Percentiles rank a stretch among this genome's conserved stretches.
phyloP scores from a whole-genome alignment of 2,888 invertebrate species.

The Drosophila borborema region DNA sequence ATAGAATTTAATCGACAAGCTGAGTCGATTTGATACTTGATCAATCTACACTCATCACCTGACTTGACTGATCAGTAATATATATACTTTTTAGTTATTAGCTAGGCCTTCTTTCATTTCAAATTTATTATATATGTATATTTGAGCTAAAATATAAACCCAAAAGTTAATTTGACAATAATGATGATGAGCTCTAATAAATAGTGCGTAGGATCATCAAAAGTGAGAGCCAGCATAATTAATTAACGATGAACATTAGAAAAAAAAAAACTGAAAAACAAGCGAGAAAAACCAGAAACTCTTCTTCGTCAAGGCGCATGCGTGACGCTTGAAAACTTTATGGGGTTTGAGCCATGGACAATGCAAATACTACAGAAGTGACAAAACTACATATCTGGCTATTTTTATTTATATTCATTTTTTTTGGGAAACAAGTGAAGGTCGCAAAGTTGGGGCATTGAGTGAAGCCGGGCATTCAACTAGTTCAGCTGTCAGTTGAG shows the following conservation, averaged over 20 bases:
- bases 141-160: not conserved
- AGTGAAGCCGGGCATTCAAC: conserved; percentile 7
- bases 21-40: not conserved
- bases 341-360: not conserved
- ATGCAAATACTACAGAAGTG: conserved; percentile 10
- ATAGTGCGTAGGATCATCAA: conserved; percentile 19
- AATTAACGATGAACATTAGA: conserved; percentile 27
- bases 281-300: not conserved
- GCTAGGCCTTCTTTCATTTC: too few species aligned
- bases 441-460: conserved; percentile 14
- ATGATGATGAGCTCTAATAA: conserved; percentile 14
- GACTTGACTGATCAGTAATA: not conserved
- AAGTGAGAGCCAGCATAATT: conserved; percentile 28
- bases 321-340: not conserved
- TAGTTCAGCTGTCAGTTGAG: not conserved
- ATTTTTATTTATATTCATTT: too few species aligned
- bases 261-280: not conserved
- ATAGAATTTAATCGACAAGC: not conserved
- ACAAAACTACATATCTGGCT: conserved; percentile 5
- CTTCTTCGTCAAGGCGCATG: conserved; percentile 3
- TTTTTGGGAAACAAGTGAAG: conserved; percentile 30
- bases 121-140: not conserved
- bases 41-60: too few species aligned
- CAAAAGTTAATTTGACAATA: not conserved
- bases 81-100: not conserved